phyloP scores from a whole-genome alignment of 2,113 vertebrate species.

The Chloropsis cyanopogon region DNA sequence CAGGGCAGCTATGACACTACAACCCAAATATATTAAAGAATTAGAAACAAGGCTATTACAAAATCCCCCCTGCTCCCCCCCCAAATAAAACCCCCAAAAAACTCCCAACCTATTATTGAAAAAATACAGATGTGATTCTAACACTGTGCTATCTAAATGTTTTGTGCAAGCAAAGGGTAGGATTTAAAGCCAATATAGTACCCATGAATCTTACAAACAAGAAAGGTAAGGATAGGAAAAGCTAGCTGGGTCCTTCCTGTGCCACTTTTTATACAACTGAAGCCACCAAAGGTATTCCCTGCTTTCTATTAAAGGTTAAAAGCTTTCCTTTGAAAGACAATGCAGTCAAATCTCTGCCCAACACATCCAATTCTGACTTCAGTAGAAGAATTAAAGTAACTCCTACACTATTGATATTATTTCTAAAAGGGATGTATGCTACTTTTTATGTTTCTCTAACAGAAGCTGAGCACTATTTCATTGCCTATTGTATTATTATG shows the following conservation, averaged over 20 bases:
- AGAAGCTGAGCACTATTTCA: neutral
- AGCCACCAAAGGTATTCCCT: neutral
- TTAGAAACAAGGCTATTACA: neutral
- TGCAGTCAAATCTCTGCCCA: neutral
- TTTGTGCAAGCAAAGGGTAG: neutral
- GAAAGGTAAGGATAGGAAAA: neutral
- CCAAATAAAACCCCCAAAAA: too few species aligned
- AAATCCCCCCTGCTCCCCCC: accelerated
- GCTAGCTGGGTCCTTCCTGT: neutral
- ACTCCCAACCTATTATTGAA: accelerated
- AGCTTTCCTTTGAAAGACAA: neutral
- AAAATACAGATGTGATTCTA: neutral
- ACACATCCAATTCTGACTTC: neutral
- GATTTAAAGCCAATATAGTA: neutral
- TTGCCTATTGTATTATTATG: neutral
- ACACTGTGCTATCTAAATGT: neutral
- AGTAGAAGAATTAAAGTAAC: neutral
- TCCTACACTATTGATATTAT: neutral
- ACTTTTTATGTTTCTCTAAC: neutral
- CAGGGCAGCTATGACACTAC: neutral
- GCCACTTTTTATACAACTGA: neutral
- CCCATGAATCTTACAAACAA: neutral
- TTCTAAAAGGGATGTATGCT: neutral
- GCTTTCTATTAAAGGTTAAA: neutral
- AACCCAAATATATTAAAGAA: neutral